Conservation (phyloP, 2,797 vertebrate species). For the Labeo calbasu region DNA sequence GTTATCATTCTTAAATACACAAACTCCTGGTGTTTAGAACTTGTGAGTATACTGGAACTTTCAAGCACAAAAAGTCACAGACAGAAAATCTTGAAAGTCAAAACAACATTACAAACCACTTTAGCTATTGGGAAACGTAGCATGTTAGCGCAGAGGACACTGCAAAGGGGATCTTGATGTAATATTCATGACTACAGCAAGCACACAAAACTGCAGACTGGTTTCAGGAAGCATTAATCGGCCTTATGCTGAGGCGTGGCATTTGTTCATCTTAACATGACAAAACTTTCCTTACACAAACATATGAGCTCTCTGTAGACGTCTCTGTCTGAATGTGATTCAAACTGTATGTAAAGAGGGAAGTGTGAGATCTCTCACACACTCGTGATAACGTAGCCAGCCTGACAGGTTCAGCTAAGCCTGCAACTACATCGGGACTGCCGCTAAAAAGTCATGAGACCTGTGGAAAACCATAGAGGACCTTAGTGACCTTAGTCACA, state of each 20-base stretch:
- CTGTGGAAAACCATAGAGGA: background rate
- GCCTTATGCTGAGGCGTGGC: slow-evolving; percentile 1
- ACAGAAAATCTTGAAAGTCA: background rate
- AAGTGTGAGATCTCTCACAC: slow-evolving; percentile 49
- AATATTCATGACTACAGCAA: slow-evolving; percentile 14
- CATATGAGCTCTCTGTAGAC: slow-evolving; percentile 1
- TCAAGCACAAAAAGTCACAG: slow-evolving; percentile 7
- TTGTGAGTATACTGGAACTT: slow-evolving; percentile 7
- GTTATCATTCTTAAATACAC: slow-evolving; percentile 4
- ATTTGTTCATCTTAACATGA: background rate
- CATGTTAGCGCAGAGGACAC: background rate
- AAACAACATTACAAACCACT: background rate
- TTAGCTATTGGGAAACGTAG: background rate
- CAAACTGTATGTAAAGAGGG: slow-evolving; percentile 16
- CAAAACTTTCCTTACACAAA: slow-evolving; percentile 14
- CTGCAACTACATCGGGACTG: slow-evolving; percentile 6
- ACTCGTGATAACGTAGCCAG: slow-evolving; percentile 41
- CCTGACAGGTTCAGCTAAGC: slow-evolving; percentile 54
- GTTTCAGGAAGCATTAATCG: background rate
- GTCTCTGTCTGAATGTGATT: slow-evolving; percentile 4
- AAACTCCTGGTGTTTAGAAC: background rate
- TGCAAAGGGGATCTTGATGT: background rate
- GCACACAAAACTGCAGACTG: background rate
- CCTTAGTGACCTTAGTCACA: background rate
- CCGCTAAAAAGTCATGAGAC: background rate